Conservation (phyloP, 2,888 invertebrate species). For the Lampropteryx suffumata region DNA sequence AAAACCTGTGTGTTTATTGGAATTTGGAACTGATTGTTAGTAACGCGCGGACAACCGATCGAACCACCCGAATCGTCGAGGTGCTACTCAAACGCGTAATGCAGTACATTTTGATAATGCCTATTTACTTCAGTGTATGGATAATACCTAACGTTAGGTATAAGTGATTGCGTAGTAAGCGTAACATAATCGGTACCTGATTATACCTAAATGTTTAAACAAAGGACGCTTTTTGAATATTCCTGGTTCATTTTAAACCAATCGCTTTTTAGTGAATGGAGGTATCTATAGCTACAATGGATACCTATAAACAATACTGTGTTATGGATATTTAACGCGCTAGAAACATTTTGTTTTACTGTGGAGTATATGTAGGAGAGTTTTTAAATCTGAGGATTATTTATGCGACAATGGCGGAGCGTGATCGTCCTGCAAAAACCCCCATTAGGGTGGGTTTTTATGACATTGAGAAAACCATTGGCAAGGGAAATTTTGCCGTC, state of each 20-base stretch:
- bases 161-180: constrained; percentile 37
- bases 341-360: constrained; percentile 40
- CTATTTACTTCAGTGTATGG: constrained; percentile 52
- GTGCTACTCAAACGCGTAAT: constrained; percentile 42
- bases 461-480: constrained; percentile 98
- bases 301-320: constrained; percentile 52
- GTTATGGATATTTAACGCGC: constrained; percentile 49
- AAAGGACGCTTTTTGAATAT: constrained; percentile 23
- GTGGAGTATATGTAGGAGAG: constrained; percentile 52
- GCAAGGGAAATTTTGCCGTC: constrained; percentile 99
- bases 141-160: constrained; percentile 41
- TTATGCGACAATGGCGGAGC: constrained; percentile 80
- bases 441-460: constrained; percentile 97
- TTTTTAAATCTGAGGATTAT: constrained; percentile 58
- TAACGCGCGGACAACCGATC: constrained; percentile 36
- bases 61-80: constrained; percentile 34
- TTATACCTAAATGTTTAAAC: constrained; percentile 19
- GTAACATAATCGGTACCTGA: constrained; percentile 16
- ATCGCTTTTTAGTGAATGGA: constrained; percentile 22
- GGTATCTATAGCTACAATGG: constrained; percentile 43
- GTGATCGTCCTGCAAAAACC: constrained; percentile 83
- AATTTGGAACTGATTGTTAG: constrained; percentile 42
- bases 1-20: constrained; percentile 49
- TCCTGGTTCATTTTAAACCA: constrained; percentile 13
- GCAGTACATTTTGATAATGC: constrained; percentile 58